phyloP scores from a whole-genome alignment of 2,888 invertebrate genomes.

The Macropis europaea region DNA sequence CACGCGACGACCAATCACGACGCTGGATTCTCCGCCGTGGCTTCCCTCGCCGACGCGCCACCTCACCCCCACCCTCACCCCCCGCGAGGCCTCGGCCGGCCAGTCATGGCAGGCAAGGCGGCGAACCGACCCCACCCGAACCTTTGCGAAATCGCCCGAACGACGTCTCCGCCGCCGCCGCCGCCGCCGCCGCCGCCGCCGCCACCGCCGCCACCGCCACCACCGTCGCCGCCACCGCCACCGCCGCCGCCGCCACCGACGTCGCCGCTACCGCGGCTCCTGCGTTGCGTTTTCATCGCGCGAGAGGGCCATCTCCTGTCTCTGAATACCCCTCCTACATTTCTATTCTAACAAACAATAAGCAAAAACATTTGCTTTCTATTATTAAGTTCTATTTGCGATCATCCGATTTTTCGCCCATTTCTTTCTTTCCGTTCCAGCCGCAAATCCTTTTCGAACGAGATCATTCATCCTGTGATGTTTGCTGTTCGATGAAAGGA shows the following conservation, averaged over 20 bases:
- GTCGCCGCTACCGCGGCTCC: background rate
- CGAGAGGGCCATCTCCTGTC: constrained; percentile 1
- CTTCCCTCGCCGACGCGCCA: constrained; percentile 76
- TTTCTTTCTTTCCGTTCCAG: too few relatives aligned
- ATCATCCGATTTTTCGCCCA: too few relatives aligned
- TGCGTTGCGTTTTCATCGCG: background rate
- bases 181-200: background rate
- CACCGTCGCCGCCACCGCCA: background rate
- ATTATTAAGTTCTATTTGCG: background rate
- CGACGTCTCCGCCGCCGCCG: constrained; percentile 4
- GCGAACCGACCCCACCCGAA: constrained; percentile 62
- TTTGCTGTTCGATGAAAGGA: too few relatives aligned
- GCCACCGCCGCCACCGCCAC: constrained; percentile 6
- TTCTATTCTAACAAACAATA: background rate
- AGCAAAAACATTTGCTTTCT: background rate
- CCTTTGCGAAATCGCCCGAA: constrained; percentile 62
- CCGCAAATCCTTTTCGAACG: too few relatives aligned
- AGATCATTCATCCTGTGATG: too few relatives aligned
- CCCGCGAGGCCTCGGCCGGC: constrained; percentile 64
- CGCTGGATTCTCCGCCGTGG: constrained; percentile 70
- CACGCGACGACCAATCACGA: constrained; percentile 78
- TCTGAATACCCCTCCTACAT: background rate
- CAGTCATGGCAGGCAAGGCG: constrained; percentile 76
- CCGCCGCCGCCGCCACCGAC: background rate
- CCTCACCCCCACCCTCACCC: constrained; percentile 57